Conservation (phyloP, 2,888 invertebrate genomes). For the Phalangium opilio region DNA sequence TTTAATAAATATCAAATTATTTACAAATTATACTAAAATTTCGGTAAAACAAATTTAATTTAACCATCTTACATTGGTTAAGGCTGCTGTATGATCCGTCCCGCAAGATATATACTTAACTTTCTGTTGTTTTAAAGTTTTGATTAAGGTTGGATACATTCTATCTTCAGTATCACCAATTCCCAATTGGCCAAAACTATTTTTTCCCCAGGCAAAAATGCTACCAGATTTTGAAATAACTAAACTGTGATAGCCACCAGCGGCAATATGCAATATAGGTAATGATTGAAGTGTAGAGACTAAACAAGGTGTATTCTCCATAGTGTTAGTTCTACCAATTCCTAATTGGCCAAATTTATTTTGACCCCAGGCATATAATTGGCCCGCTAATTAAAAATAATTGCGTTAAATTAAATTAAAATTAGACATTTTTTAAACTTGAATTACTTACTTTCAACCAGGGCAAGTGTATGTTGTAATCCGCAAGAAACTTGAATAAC, state of each 20-base stretch:
- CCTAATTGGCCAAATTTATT: slow-evolving; percentile 71
- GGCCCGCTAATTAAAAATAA: too few relatives aligned
- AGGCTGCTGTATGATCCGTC: slow-evolving; percentile 78
- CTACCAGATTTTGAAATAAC: slow-evolving; percentile 63
- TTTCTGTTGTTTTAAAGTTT: slow-evolving; percentile 56
- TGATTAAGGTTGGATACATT: slow-evolving; percentile 55
- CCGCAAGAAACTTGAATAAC: slow-evolving; percentile 78
- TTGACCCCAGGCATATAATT: slow-evolving; percentile 70
- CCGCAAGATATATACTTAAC: slow-evolving; percentile 72
- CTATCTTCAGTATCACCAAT: slow-evolving; percentile 53
- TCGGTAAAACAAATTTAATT: not conserved
- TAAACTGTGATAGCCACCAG: slow-evolving; percentile 68
- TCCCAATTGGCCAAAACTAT: slow-evolving; percentile 63
- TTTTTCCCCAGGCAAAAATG: slow-evolving; percentile 78
- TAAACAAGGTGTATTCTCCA: slow-evolving; percentile 41
- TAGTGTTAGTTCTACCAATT: slow-evolving; percentile 41
- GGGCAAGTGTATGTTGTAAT: slow-evolving; percentile 60
- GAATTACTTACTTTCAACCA: slow-evolving; percentile 74
- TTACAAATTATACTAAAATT: too few relatives aligned
- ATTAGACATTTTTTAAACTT: too few relatives aligned
- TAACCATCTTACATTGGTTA: slow-evolving; percentile 48
- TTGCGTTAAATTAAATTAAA: too few relatives aligned
- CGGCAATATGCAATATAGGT: slow-evolving; percentile 60
- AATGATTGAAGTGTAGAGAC: slow-evolving; percentile 53
- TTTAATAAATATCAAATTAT: slow-evolving; percentile 21